Evolutionary conservation across 2,888 invertebrate species (phyloP).

Genomic region (Dicycla oo): DNA sequence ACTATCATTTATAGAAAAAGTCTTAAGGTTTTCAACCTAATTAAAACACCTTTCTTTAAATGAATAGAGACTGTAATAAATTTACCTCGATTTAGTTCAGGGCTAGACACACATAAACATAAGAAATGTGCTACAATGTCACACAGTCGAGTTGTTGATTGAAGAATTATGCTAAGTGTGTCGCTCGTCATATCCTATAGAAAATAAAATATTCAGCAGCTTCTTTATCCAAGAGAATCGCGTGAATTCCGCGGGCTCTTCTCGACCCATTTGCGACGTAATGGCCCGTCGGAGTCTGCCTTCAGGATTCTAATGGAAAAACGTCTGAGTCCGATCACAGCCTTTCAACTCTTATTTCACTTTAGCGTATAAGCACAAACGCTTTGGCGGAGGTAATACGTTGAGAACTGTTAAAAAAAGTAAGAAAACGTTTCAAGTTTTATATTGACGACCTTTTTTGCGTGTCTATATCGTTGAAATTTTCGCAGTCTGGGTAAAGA

Average conservation of each 20-base stretch:
- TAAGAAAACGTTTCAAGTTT: slow-evolving; percentile 36
- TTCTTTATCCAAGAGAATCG: slow-evolving; percentile 72
- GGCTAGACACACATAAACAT: slow-evolving; percentile 71
- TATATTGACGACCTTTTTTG: slow-evolving; percentile 13
- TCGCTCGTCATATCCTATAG: slow-evolving; percentile 70
- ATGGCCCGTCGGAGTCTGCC: slow-evolving; percentile 77
- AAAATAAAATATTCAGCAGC: slow-evolving; percentile 62
- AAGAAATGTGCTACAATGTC: slow-evolving; percentile 75
- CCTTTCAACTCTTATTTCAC: slow-evolving; percentile 71
- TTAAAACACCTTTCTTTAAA: slow-evolving; percentile 34
- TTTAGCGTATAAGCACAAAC: slow-evolving; percentile 57
- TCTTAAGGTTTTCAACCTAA: slow-evolving; percentile 19
- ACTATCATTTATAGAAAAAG: slow-evolving; percentile 5
- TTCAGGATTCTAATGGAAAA: slow-evolving; percentile 79
- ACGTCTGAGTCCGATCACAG: slow-evolving; percentile 75
- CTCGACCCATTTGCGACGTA: slow-evolving; percentile 80
- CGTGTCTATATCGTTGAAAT: not conserved
- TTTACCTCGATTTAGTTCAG: slow-evolving; percentile 74
- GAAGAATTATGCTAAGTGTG: slow-evolving; percentile 76
- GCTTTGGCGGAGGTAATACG: slow-evolving; percentile 53
- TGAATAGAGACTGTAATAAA: slow-evolving; percentile 45
- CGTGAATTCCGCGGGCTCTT: slow-evolving; percentile 72
- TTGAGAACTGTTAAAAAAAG: slow-evolving; percentile 37
- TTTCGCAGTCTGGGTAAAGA: slow-evolving; percentile 7
- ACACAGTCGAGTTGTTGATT: slow-evolving; percentile 74